phyloP scores from a whole-genome alignment of 2,888 invertebrate species.

The Pemphredon lugubris region DNA sequence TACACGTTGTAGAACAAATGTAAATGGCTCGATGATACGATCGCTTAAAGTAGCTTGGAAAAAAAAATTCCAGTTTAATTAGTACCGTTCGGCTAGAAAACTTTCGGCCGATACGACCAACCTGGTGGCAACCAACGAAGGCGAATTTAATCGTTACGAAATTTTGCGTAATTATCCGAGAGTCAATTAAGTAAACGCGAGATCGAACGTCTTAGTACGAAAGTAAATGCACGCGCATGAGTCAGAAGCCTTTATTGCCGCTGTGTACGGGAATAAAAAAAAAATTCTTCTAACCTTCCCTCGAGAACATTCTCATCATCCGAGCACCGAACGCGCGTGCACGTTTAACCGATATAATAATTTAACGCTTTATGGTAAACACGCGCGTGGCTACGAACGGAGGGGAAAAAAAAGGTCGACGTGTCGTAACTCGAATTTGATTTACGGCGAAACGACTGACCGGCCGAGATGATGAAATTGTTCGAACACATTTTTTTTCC shows the following conservation, averaged over 20 bases:
- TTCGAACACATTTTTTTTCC: too few species aligned
- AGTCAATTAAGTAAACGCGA: constrained; percentile 13
- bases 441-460: constrained; percentile 37
- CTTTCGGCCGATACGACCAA: too few species aligned
- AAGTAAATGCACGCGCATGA: constrained; percentile 23
- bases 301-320: not conserved
- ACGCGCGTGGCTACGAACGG: too few species aligned
- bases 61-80: constrained; percentile 4
- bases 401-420: too few species aligned
- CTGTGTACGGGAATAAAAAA: constrained; percentile 3
- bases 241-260: constrained; percentile 28
- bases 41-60: not conserved
- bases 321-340: not conserved
- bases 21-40: constrained; percentile 1
- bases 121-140: not conserved
- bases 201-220: constrained; percentile 20
- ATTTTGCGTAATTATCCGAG: constrained; percentile 23
- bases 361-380: too few species aligned
- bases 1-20: not conserved
- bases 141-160: constrained; percentile 26
- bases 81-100: constrained; percentile 2
- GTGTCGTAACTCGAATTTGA: constrained; percentile 36
- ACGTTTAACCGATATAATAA: too few species aligned
- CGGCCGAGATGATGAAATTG: constrained; percentile 32
- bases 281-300: not conserved